phyloP scores from a whole-genome alignment of 2,888 invertebrate genomes.

The Coecobrya sp. region DNA sequence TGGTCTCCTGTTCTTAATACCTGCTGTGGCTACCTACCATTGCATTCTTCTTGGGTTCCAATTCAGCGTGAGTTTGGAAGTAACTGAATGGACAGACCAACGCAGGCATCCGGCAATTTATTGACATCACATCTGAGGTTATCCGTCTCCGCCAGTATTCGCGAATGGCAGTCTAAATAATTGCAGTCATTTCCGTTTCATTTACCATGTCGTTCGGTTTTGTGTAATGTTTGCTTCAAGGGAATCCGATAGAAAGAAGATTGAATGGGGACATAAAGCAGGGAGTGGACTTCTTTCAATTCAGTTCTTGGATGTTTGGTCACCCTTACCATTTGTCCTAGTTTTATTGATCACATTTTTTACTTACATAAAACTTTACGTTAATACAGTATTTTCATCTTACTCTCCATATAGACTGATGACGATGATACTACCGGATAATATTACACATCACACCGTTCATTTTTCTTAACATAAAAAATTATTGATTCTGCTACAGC shows the following conservation, averaged over 20 bases:
- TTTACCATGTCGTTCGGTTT: conserved; percentile 33
- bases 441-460: neutral
- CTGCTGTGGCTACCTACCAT: neutral
- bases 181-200: conserved; percentile 58
- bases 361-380: neutral
- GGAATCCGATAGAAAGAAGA: conserved; percentile 26
- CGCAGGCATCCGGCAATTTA: conserved; percentile 21
- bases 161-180: conserved; percentile 33
- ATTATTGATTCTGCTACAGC: neutral
- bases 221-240: neutral
- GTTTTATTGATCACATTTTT: conserved; percentile 16
- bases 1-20: neutral
- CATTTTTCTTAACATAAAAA: neutral
- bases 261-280: neutral
- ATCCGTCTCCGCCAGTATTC: neutral
- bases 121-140: conserved; percentile 5
- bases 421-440: neutral
- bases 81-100: neutral
- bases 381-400: neutral
- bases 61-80: neutral
- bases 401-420: neutral
- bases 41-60: neutral
- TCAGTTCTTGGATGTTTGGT: conserved; percentile 21
- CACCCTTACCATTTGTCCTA: conserved; percentile 39
- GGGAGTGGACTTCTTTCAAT: conserved; percentile 13